These are phyloP conservation scores for Alviniconcha marisindica DNA, from an alignment of 1,140 invertebrate species.

Conservation along the genomic window DNA sequence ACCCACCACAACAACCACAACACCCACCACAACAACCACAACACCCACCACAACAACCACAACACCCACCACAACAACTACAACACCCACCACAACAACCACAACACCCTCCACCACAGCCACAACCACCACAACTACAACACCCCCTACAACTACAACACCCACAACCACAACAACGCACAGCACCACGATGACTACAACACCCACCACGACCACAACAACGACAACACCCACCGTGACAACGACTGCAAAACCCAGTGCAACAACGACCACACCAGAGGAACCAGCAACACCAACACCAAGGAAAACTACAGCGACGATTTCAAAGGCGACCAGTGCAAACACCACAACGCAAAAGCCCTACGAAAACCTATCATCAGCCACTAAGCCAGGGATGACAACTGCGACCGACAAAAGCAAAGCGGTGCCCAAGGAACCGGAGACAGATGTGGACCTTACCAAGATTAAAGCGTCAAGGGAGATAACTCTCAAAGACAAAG, in stretches of 20 bases:
- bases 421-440: not conserved
- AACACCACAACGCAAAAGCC: not conserved
- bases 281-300: slow-evolving; percentile 25
- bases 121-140: not conserved
- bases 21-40: not conserved
- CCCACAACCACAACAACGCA: not conserved
- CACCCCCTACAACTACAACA: not conserved
- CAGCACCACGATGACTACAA: not conserved
- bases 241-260: not conserved
- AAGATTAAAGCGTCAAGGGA: not conserved
- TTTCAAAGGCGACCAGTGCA: not conserved
- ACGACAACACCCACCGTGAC: not conserved
- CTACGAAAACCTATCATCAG: not conserved
- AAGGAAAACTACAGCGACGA: not conserved
- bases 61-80: not conserved
- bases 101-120: not conserved
- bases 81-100: not conserved
- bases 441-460: not conserved
- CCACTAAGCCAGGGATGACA: too few relatives aligned
- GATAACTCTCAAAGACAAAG: not conserved
- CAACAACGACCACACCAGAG: not conserved
- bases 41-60: not conserved
- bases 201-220: not conserved
- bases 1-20: not conserved
- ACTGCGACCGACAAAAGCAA: not conserved